Base-by-base conservation (phyloP, 2,113 vertebrate genomes). In the Notiomystis cincta region DNA sequence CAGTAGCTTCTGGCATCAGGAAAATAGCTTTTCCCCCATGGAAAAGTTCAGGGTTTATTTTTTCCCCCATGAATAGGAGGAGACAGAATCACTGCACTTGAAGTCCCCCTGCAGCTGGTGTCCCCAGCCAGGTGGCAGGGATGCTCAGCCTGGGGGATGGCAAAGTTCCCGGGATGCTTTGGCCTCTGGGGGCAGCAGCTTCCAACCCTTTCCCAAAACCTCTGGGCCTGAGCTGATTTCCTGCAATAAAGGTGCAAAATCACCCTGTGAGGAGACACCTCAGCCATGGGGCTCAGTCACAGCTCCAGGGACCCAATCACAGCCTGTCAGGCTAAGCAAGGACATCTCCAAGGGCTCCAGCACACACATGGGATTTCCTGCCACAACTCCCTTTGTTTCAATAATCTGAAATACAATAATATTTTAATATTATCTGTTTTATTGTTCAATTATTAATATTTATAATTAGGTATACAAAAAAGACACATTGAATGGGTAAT, bases 211-310 rank as follows among this genome's bases (percentile, higher is more conserved):
- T 27, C 72, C 60, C 13, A 1, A 13, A 42, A 19, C 20, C 13
- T 7, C 44, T 4, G 53, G 2, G 2, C 60, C 0, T 28, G 47
- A 38, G 67, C 67, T 42, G 31, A 6, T 78, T 30, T 64, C 27
- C 37, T 69, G 65, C 38, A 27, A 9, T 5, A 42, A 69, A 18
- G 19, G 22, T 14, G 35, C 28, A 38, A 16, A 61, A 11, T 20
- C 7, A 3, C 21, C 15, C 6, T 0, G 5, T 11, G 45, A 38
- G 14, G 40, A 60, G 44, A 20, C 44, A 20, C 10, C 40, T 38
- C 0, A 3, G 13, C 31, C n/a, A 2, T 0, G 1, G 50, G 10
- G 24, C 38, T 45, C 6, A 50, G 50, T 6, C 82, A 22, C 13
- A 60, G 24, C 47, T 5, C 17, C 0, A 0, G 13, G 14, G n/a